phyloP scores from a whole-genome alignment of 2,888 invertebrate species.

The Drosophila colorata region DNA sequence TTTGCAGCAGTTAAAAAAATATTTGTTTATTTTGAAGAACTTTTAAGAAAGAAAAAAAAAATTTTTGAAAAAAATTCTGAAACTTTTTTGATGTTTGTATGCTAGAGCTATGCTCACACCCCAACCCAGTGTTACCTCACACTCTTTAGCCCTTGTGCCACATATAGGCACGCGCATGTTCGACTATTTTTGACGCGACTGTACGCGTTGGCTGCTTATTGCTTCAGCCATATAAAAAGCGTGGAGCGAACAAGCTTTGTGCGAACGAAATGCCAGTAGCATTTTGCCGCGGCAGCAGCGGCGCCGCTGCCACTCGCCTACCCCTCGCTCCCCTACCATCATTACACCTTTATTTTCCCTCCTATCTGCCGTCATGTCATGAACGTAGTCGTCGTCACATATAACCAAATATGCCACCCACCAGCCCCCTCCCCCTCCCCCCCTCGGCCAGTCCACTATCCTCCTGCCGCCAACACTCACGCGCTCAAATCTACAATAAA shows the following conservation, averaged over 20 bases:
- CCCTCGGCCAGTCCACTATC: conserved; percentile 1
- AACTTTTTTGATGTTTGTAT: not conserved
- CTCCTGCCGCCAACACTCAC: conserved; percentile 31
- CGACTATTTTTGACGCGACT: conserved; percentile 79
- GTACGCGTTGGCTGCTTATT: conserved; percentile 65
- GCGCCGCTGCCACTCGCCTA: conserved; percentile 55
- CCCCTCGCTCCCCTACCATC: conserved; percentile 11
- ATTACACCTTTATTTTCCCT: conserved; percentile 26
- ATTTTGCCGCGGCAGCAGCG: conserved; percentile 69
- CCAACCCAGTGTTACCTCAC: conserved; percentile 18
- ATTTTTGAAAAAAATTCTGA: not conserved
- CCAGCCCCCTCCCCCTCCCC: conserved; percentile 23
- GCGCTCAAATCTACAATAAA: conserved; percentile 57
- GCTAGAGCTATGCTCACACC: conserved; percentile 7
- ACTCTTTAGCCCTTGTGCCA: conserved; percentile 6
- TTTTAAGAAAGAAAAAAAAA: not conserved
- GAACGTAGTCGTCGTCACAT: conserved; percentile 48
- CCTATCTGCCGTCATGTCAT: conserved; percentile 36
- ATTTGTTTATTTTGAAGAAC: not conserved
- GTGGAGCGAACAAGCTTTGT: conserved; percentile 75
- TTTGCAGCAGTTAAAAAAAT: not conserved
- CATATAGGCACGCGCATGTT: conserved; percentile 67
- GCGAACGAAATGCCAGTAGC: conserved; percentile 81
- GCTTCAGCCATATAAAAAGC: conserved; percentile 77
- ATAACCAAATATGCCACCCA: conserved; percentile 62